phyloP scores from a whole-genome alignment of 2,888 invertebrate genomes.

The Sphaerophoria rueppellii region DNA sequence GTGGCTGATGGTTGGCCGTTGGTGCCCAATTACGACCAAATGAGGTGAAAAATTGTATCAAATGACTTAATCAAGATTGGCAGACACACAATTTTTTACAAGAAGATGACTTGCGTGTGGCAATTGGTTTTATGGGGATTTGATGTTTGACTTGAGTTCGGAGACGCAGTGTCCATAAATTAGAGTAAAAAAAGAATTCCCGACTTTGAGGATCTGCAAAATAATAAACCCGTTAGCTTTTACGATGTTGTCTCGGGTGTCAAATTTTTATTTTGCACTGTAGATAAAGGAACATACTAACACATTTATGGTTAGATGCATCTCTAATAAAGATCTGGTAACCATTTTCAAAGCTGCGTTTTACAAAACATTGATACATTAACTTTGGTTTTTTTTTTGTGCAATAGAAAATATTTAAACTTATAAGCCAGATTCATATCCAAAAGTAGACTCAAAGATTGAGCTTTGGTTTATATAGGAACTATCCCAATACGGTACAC shows the following conservation, averaged over 20 bases:
- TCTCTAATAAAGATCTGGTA: no score
- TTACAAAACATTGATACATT: no score
- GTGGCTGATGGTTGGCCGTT: constrained; percentile 74
- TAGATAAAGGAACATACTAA: neutral
- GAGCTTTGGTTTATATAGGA: no score
- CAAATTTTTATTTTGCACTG: constrained; percentile 69
- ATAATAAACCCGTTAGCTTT: constrained; percentile 1
- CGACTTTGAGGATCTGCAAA: constrained; percentile 6
- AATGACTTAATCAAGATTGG: constrained; percentile 79
- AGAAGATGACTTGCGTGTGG: constrained; percentile 83
- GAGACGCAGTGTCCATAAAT: constrained; percentile 25
- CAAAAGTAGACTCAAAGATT: no score
- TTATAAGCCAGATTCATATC: no score
- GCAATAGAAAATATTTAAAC: no score
- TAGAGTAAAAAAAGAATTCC: neutral
- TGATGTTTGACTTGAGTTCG: constrained; percentile 68
- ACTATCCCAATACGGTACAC: no score
- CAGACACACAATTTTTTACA: constrained; percentile 75
- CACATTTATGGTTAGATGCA: no score
- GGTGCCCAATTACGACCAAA: constrained; percentile 82
- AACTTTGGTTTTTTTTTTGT: no score
- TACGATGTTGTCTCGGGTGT: constrained; percentile 54
- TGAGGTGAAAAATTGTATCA: constrained; percentile 83
- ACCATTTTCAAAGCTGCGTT: no score
- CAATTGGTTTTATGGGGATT: constrained; percentile 80